Evolutionary conservation across 2,797 vertebrate genomes (phyloP).

Genomic region (Gallinago nigripennis): DNA sequence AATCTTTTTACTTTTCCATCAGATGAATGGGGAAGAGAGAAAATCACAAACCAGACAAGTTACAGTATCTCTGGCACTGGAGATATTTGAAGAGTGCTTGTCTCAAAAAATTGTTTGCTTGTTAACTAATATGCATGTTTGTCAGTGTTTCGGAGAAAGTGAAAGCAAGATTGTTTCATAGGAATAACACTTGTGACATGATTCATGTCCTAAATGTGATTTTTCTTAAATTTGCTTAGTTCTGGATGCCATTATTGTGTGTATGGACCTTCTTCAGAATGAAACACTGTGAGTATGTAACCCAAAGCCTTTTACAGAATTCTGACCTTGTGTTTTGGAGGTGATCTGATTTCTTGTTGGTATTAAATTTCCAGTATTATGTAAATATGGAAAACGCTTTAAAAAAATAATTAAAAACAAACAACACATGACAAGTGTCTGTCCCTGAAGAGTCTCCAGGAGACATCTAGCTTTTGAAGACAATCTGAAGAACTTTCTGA

Average conservation of each 20-base stretch:
- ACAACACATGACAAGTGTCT: not conserved
- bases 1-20: not conserved
- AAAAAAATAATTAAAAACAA: not conserved
- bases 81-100: not conserved
- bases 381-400: not conserved
- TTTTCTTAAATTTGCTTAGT: constrained; percentile 79
- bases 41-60: not conserved
- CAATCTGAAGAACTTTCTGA: not conserved
- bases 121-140: not conserved
- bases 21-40: not conserved
- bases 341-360: not conserved
- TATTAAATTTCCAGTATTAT: not conserved
- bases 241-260: constrained; percentile 93
- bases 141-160: not conserved
- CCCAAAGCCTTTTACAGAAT: not conserved
- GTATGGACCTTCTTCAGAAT: constrained; percentile 92
- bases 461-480: not conserved
- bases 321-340: not conserved
- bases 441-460: not conserved
- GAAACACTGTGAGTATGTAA: constrained; percentile 86
- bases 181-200: not conserved
- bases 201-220: not conserved
- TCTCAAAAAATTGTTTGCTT: not conserved
- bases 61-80: not conserved
- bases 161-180: not conserved